Percentiles rank a stretch among this genome's conserved stretches.
Conservation (phyloP, 2,888 invertebrate species). For the Hydrotaea cyrtoneurina region DNA sequence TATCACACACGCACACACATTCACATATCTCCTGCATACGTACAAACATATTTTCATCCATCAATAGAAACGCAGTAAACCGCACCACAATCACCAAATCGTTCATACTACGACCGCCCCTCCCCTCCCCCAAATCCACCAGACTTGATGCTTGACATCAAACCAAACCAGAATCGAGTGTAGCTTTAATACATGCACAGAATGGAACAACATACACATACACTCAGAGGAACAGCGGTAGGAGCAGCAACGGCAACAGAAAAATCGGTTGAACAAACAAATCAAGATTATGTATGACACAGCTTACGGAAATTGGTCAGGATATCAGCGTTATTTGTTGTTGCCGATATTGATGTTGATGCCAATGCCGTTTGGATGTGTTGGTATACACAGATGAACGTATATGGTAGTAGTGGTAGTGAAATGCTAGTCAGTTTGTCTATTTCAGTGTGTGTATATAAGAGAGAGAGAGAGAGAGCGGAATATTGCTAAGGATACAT, state of each 20-base stretch:
- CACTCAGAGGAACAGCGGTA: not conserved
- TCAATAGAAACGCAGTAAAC: not conserved
- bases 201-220: not conserved
- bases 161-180: not conserved
- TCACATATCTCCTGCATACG: too few species aligned
- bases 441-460: not conserved
- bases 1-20: not conserved
- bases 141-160: too few species aligned
- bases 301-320: slow-evolving; percentile 51
- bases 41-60: not conserved
- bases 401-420: slow-evolving; percentile 1
- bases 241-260: not conserved
- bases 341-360: not conserved
- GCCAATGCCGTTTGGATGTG: not conserved
- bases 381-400: not conserved
- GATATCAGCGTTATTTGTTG: slow-evolving; percentile 40
- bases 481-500: too few species aligned
- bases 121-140: too few species aligned
- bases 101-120: too few species aligned
- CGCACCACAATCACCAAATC: too few species aligned
- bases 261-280: slow-evolving; percentile 46
- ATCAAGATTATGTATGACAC: slow-evolving; percentile 41
- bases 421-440: not conserved
- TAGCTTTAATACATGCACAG: not conserved
- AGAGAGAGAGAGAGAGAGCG: not conserved